Conservation (phyloP, 2,888 invertebrate genomes). For the Spicauda simplicius region DNA sequence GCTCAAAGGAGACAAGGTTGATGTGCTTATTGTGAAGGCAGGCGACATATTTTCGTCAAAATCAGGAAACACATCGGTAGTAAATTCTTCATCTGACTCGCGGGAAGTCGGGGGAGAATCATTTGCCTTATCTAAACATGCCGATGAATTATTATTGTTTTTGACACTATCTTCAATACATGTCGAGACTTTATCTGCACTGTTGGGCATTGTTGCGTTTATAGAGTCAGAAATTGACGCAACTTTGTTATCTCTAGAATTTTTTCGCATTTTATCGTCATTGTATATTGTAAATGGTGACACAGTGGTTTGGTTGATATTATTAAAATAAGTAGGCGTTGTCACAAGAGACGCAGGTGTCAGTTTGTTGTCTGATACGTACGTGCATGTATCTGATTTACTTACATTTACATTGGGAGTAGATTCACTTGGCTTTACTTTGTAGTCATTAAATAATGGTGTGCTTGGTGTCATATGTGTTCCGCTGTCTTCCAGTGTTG, state of each 20-base stretch:
- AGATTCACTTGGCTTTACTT: background rate
- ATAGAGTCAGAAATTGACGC: slow-evolving; percentile 13
- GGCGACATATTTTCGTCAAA: slow-evolving; percentile 32
- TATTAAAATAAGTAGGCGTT: background rate
- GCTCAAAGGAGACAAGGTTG: slow-evolving; percentile 31
- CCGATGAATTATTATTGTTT: slow-evolving; percentile 21
- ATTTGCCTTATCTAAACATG: slow-evolving; percentile 2
- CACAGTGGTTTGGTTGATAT: background rate
- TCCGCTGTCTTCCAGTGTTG: background rate
- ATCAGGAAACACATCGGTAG: slow-evolving; percentile 44
- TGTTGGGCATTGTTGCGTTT: slow-evolving; percentile 2
- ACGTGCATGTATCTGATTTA: background rate
- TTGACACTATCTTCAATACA: slow-evolving; percentile 19
- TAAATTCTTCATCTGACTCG: slow-evolving; percentile 42
- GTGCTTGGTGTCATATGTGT: background rate
- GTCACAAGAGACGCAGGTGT: background rate
- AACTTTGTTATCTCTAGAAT: slow-evolving; percentile 9
- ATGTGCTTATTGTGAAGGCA: slow-evolving; percentile 38
- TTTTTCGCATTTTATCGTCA: slow-evolving; percentile 6
- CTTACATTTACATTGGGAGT: background rate
- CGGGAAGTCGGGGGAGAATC: background rate
- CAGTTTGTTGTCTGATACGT: background rate
- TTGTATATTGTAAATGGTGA: slow-evolving; percentile 1
- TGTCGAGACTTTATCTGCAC: slow-evolving; percentile 11
- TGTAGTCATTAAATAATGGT: background rate